phyloP scores from a whole-genome alignment of 2,113 vertebrate species.

The Nannobrachium achirus region DNA sequence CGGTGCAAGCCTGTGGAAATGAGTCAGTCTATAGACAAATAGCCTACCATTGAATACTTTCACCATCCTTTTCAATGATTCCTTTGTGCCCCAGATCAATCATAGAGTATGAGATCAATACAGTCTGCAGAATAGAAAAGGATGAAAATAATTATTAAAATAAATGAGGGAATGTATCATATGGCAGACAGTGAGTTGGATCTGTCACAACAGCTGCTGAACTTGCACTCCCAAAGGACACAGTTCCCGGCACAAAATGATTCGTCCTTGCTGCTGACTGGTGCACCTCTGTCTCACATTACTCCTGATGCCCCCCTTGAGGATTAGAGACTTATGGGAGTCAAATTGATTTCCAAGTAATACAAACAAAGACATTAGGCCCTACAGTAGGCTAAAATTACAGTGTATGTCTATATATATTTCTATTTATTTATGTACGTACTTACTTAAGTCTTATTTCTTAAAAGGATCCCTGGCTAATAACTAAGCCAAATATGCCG shows the following conservation, averaged over 20 bases:
- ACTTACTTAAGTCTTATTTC: too few relatives aligned
- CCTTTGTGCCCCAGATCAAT: slow-evolving; percentile 43
- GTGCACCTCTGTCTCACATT: slow-evolving; percentile 48
- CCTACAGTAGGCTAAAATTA: too few relatives aligned
- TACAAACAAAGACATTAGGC: too few relatives aligned
- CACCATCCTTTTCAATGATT: slow-evolving; percentile 35
- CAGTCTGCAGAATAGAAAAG: slow-evolving; percentile 26
- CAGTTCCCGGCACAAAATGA: slow-evolving; percentile 63
- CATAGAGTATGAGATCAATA: slow-evolving; percentile 37
- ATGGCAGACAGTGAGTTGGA: slow-evolving; percentile 37
- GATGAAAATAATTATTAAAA: slow-evolving; percentile 32
- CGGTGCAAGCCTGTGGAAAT: slow-evolving; percentile 63
- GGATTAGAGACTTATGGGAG: not conserved
- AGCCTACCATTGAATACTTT: slow-evolving; percentile 47
- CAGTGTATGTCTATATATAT: too few relatives aligned
- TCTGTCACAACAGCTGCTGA: slow-evolving; percentile 70
- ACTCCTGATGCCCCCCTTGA: slow-evolving; percentile 19
- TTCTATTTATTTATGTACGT: too few relatives aligned
- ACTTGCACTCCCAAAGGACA: slow-evolving; percentile 55
- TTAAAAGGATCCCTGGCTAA: too few relatives aligned
- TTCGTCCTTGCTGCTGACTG: slow-evolving; percentile 51
- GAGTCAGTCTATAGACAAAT: slow-evolving; percentile 56
- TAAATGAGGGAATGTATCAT: slow-evolving; percentile 11
- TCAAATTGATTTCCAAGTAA: too few relatives aligned
- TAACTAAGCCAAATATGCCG: too few relatives aligned